These are phyloP conservation scores for Tupaia chinensis DNA, from an alignment of 2,113 vertebrate species.

Conservation along the genomic window DNA sequence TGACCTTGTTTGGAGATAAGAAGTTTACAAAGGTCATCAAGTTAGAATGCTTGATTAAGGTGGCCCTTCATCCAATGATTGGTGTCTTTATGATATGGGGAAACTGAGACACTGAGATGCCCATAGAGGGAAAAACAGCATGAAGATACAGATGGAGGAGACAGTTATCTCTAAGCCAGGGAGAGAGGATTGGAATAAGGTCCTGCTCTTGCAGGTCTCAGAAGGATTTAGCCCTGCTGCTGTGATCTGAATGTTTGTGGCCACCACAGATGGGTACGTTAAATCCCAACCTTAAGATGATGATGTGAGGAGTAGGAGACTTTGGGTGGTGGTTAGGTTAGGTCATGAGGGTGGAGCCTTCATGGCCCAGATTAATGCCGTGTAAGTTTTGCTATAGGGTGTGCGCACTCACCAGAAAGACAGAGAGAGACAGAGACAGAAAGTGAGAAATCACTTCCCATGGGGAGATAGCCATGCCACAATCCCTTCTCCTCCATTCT, in stretches of 20 bases:
- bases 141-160: background rate
- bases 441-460: too few relatives aligned
- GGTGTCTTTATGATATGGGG: background rate
- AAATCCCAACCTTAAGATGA: background rate
- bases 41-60: background rate
- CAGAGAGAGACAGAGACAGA: too few relatives aligned
- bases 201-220: background rate
- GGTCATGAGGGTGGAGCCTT: background rate
- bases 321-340: background rate
- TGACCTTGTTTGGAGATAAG: background rate
- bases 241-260: background rate
- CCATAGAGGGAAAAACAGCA: too few relatives aligned
- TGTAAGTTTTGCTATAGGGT: too few relatives aligned
- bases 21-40: background rate
- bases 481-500: too few relatives aligned
- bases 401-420: too few relatives aligned
- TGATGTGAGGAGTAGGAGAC: background rate
- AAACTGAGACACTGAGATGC: too few relatives aligned
- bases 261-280: fast-evolving
- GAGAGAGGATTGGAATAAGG: background rate
- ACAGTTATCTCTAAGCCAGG: fast-evolving
- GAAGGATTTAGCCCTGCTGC: background rate
- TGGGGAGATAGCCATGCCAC: too few relatives aligned
- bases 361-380: background rate
- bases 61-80: too few relatives aligned